Base-by-base conservation (phyloP, 2,797 vertebrate genomes). In the Orestias chungarensis region DNA sequence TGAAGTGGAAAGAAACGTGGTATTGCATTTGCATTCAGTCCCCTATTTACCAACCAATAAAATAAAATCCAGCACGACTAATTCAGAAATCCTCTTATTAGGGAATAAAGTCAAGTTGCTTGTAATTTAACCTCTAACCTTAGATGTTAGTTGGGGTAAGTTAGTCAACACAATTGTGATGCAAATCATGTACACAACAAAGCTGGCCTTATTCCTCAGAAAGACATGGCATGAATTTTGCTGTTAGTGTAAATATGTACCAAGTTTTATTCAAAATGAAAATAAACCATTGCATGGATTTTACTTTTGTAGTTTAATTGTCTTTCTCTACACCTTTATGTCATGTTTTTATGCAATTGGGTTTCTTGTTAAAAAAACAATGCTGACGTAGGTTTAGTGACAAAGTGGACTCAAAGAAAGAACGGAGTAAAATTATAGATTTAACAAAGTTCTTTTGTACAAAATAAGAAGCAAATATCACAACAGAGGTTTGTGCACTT, bases 331-430 rank as follows among this genome's bases (percentile, higher is more conserved):
- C 54, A 65, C 6, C 3, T n/a, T 64, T 15, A 29, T 65, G 49
- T 35, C 43, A 68, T 29, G 29, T 73, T 64, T 44, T 57, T 27
- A 66, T 74, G 62, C 27, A 67, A 20, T 47, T 1, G 11, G 12
- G n/a, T 15, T 59, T 59, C 14, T n/a, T 47, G 31, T 27, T 1
- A n/a, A 33, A 31, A 43, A 43, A 11, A 43, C 9, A 23, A 44
- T 0, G 7, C 17, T 43, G 18, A 10, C 44, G 46, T 33, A 57
- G 12, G 5, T 27, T 35, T 1, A 43, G 15, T 42, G 8, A 40
- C 35, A 42, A 27, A 35, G 52, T 0, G 29, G 18, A 59, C 23
- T 74, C n/a, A 54, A 66, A 62, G 29, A 6, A 70, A 49, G 44
- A 17, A 31, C 10, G 7, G 20, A 71, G 6, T 57, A 8, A n/a